A percentile compares a stretch with the other conserved stretches of the same genome.
Evolutionary conservation across 2,888 invertebrate genomes (phyloP).

Genomic region (Bruchidius siliquastri): DNA sequence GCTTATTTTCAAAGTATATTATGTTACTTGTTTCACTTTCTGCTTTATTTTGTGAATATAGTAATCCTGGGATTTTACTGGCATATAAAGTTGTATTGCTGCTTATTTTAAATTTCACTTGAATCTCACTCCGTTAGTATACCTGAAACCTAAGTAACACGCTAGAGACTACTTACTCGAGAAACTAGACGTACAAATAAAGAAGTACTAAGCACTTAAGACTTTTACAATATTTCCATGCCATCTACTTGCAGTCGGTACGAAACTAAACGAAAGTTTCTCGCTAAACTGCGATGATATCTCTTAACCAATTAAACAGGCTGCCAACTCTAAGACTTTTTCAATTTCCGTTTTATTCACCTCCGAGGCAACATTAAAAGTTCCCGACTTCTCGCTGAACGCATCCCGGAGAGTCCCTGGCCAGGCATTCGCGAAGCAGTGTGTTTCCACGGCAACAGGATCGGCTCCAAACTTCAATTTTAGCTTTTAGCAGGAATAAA

Average conservation of each 20-base stretch:
- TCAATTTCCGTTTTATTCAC: not conserved
- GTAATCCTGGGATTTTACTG: no score
- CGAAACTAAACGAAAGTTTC: not conserved
- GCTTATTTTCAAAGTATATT: no score
- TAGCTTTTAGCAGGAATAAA: no score
- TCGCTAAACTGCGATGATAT: not conserved
- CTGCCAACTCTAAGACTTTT: not conserved
- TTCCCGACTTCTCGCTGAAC: not conserved
- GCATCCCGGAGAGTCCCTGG: not conserved
- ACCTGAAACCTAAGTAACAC: no score
- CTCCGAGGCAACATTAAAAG: not conserved
- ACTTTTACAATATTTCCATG: not conserved
- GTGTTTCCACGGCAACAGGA: not conserved
- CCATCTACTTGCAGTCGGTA: not conserved
- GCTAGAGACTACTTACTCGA: not conserved
- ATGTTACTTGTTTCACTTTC: no score
- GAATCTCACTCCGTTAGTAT: no score
- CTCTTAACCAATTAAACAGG: not conserved
- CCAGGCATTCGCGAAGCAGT: not conserved
- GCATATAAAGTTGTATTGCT: no score
- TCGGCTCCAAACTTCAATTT: not conserved
- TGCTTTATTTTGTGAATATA: no score
- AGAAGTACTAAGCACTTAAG: not conserved
- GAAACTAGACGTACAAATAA: not conserved
- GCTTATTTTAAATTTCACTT: no score